phyloP scores from a whole-genome alignment of 30 jellyfish, hydroid and myxozoan species.

The Clytia hemisphaerica region DNA sequence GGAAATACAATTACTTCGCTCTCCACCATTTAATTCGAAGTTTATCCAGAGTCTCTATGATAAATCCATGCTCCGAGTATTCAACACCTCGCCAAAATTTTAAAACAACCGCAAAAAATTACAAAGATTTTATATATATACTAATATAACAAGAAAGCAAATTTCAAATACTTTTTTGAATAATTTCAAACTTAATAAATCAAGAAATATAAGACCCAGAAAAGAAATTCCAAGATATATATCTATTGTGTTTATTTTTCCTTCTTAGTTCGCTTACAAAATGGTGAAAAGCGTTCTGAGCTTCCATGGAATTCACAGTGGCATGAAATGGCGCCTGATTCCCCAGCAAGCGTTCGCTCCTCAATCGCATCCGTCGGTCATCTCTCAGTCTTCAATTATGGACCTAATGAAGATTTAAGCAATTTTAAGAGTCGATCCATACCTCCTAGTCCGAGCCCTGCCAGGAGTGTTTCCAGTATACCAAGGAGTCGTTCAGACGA shows the following conservation, averaged over 20 bases:
- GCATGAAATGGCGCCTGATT: conserved; percentile 30
- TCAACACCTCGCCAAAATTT: too few relatives aligned
- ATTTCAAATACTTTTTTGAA: too few relatives aligned
- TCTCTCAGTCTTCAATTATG: conserved; percentile 22
- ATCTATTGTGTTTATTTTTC: neutral
- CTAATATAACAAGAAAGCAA: too few relatives aligned
- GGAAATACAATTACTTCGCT: too few relatives aligned
- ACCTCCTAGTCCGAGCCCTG: conserved; percentile 80
- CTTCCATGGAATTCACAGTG: conserved; percentile 74
- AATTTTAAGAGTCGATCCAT: conserved; percentile 44
- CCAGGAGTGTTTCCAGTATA: conserved; percentile 33
- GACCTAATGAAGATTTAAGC: neutral
- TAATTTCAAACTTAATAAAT: too few relatives aligned
- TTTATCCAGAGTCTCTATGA: too few relatives aligned
- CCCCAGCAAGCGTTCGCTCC: conserved; percentile 29
- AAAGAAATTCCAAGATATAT: too few relatives aligned
- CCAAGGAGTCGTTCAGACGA: conserved; percentile 83
- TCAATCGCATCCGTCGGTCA: conserved; percentile 39
- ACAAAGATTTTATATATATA: too few relatives aligned
- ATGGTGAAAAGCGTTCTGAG: conserved; percentile 72
- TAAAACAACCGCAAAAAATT: too few relatives aligned
- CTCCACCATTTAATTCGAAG: too few relatives aligned
- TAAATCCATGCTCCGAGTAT: too few relatives aligned
- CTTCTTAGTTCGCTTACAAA: conserved; percentile 49
- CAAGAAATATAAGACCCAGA: too few relatives aligned